Percentiles rank a stretch among this genome's conserved stretches.
Evolutionary conservation across 2,113 vertebrate species (phyloP).

Genomic region (Eulemur macaco): DNA sequence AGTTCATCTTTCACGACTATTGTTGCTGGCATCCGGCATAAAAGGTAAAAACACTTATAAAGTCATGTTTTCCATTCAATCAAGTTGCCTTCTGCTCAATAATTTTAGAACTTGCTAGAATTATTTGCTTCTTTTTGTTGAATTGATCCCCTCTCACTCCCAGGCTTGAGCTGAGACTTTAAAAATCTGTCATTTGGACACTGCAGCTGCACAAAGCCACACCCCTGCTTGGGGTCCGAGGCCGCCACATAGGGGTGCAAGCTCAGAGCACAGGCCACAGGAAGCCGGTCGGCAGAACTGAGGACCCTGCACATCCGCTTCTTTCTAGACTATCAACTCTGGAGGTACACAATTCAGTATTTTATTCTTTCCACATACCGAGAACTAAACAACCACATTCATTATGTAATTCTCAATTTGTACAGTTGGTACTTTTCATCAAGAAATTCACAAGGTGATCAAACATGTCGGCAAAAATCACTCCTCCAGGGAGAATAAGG

Average conservation of each 20-base stretch:
- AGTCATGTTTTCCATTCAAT: fast-evolving
- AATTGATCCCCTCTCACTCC: neutral
- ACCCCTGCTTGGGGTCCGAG: neutral
- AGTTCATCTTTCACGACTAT: fast-evolving
- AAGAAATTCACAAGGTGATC: neutral
- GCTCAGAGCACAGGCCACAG: neutral
- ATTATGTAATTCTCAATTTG: fast-evolving
- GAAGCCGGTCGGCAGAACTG: fast-evolving
- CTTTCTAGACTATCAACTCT: neutral
- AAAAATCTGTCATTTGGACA: neutral
- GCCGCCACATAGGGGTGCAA: no score
- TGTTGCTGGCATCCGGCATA: neutral
- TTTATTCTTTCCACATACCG: neutral
- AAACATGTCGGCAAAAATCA: neutral
- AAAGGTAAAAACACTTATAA: neutral
- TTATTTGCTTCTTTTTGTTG: neutral
- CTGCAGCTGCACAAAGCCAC: neutral
- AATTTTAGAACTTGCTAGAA: neutral
- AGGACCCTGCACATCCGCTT: fast-evolving
- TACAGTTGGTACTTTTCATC: neutral
- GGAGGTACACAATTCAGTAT: fast-evolving
- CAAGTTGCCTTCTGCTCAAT: no score
- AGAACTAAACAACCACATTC: fast-evolving
- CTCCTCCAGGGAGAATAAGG: no score
- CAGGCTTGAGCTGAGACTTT: neutral